phyloP scores from a whole-genome alignment of 1,140 invertebrate species.

The Bombus haemorrhoidalis region DNA sequence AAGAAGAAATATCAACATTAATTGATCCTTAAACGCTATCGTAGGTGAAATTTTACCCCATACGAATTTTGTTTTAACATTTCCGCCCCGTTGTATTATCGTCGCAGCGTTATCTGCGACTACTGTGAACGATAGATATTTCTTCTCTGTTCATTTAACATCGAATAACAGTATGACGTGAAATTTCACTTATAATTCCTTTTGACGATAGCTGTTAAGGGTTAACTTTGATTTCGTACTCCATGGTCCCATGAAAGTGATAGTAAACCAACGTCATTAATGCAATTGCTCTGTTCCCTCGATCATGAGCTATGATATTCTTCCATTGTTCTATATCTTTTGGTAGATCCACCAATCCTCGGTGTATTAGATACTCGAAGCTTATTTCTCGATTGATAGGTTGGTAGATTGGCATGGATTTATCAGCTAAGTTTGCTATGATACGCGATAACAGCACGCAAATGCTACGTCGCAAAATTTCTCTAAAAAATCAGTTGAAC shows the following conservation, averaged over 20 bases:
- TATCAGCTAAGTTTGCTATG: constrained; percentile 26
- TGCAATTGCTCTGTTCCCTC: neutral
- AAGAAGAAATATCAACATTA: neutral
- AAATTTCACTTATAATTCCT: neutral
- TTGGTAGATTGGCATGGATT: constrained; percentile 23
- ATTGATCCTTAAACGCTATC: neutral
- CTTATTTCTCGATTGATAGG: neutral
- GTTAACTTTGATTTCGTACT: constrained; percentile 42
- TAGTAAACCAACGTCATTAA: constrained; percentile 61
- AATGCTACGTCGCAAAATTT: constrained; percentile 41
- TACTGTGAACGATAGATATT: neutral
- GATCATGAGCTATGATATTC: neutral
- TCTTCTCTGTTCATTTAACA: no score
- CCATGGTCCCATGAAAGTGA: constrained; percentile 57
- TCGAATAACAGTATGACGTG: neutral
- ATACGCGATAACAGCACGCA: constrained; percentile 49
- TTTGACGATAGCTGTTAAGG: neutral
- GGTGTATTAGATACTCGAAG: constrained; percentile 41
- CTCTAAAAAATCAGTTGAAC: constrained; percentile 22
- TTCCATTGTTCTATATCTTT: constrained; percentile 41
- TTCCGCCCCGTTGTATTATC: no score
- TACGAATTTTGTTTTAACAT: neutral
- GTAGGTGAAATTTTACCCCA: neutral
- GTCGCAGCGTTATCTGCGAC: neutral
- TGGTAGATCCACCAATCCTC: constrained; percentile 39